Conservation (phyloP, 2,797 vertebrate species). For the Periophthalmus magnuspinnatus region DNA sequence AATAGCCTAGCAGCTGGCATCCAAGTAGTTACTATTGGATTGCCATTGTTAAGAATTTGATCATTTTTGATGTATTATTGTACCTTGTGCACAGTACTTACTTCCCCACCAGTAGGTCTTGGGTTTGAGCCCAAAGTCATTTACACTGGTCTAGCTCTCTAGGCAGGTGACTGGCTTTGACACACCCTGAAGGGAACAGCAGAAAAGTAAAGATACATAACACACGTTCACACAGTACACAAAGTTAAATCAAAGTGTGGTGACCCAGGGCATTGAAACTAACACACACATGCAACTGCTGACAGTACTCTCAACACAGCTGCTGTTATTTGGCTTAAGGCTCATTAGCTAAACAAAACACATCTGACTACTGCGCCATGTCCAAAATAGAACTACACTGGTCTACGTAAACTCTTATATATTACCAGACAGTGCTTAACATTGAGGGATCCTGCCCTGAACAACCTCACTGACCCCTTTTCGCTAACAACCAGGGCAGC, state of each 20-base stretch:
- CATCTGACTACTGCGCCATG: conserved; percentile 32
- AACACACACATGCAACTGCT: conserved; percentile 40
- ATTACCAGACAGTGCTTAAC: conserved; percentile 12
- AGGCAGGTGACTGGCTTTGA: background rate
- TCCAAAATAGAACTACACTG: conserved; percentile 3
- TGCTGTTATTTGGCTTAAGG: conserved; percentile 53
- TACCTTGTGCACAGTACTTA: background rate
- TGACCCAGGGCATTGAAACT: conserved; percentile 27
- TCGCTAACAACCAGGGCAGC: conserved; percentile 34
- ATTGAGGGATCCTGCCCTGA: conserved; percentile 21
- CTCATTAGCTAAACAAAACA: conserved; percentile 33
- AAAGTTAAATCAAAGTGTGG: conserved; percentile 18
- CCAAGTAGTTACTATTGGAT: too few species aligned
- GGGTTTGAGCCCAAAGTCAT: too few species aligned
- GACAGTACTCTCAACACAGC: conserved; percentile 59
- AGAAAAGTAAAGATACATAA: conserved; percentile 2
- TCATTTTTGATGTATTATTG: background rate
- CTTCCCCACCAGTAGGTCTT: background rate
- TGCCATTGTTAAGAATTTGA: too few species aligned
- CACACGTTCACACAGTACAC: conserved; percentile 31
- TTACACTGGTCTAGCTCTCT: background rate
- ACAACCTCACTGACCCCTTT: conserved; percentile 59
- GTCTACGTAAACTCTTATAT: background rate
- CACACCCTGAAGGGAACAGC: background rate
- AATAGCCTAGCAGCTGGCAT: too few species aligned